phyloP scores from a whole-genome alignment of 2,888 invertebrate genomes.

The Troilus luridus region DNA sequence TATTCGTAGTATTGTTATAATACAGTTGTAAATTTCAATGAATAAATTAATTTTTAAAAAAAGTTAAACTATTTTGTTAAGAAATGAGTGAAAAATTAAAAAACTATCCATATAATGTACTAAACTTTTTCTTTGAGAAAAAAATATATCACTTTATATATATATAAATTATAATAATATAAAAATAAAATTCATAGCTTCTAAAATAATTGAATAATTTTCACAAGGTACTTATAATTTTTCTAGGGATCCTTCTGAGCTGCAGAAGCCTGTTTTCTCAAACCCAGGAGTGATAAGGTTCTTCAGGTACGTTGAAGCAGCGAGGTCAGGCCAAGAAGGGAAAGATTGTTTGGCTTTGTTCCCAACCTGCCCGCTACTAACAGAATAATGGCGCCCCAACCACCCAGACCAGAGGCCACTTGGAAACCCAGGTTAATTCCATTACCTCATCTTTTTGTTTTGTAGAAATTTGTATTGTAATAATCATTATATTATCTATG shows the following conservation, averaged over 20 bases:
- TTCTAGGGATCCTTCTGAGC: conserved; percentile 81
- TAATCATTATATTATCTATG: too few relatives aligned
- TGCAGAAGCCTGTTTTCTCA: conserved; percentile 77
- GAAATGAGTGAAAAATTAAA: too few relatives aligned
- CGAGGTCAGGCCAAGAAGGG: conserved; percentile 86
- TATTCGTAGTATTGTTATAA: too few relatives aligned
- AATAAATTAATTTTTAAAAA: too few relatives aligned
- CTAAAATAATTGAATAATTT: too few relatives aligned
- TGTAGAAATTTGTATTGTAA: background rate
- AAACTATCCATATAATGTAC: too few relatives aligned
- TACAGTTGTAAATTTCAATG: too few relatives aligned
- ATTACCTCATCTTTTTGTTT: background rate
- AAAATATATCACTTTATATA: too few relatives aligned
- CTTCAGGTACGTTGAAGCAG: conserved; percentile 84
- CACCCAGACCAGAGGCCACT: conserved; percentile 47
- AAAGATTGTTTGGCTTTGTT: conserved; percentile 80
- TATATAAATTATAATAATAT: too few relatives aligned
- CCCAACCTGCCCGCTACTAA: conserved; percentile 79
- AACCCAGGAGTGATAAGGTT: conserved; percentile 82
- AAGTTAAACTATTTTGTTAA: too few relatives aligned
- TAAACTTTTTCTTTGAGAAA: too few relatives aligned
- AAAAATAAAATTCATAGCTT: too few relatives aligned
- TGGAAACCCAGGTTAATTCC: conserved; percentile 48
- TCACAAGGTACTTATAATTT: background rate
- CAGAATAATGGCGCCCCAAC: conserved; percentile 70